Evolutionary conservation across 2,888 invertebrate species (phyloP), one percentile per base, ranked within the genome.

Genomic region (Protonemura montana): DNA sequence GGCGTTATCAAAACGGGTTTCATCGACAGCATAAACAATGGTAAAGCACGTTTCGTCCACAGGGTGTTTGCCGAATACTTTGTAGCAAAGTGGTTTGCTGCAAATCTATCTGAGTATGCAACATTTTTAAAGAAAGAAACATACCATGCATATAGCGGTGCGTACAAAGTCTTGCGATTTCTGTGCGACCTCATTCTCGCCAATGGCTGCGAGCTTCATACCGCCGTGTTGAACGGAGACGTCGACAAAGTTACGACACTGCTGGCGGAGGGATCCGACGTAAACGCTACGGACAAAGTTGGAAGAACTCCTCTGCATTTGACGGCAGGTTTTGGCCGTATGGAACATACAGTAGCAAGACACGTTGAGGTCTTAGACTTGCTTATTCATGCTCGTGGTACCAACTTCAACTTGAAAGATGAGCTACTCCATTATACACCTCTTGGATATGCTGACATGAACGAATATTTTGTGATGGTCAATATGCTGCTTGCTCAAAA

Each of bases 181-280:
- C 78, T 87, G 41, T 87, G 86, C 78, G 86, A 87, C 30, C 77
- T 86, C 2, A 76, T 82, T 3, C 42, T 87, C 35, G 85, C 85
- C 1, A 16, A 82, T 5, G 78, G 83, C 76, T 85, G 26, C 7
- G 78, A 77, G 21, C 29, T 87, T 1, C 86, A 87, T 27, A 59
- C 41, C n/a, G 86, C 86, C 7, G 85, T 87, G 5, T 82, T 87
- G 25, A 76, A 86, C n/a, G 28, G 82, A 80, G 86, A 87, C n/a
- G 76, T 41, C 28, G 28, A 1, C 25, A 1, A 16, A 3, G 59
- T 87, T 0, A 42, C 7, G 28, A 6, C 29, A n/a, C 29, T 86
- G 35, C 30, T 81, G 0, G 35, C 28, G 2, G 29, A 42, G 1
- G 26, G 26, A 13, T 26, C 25, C 10, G 76, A 86, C 16, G 81